Conservation (phyloP, 2,113 vertebrate species). For the Hypanus sabinus region DNA sequence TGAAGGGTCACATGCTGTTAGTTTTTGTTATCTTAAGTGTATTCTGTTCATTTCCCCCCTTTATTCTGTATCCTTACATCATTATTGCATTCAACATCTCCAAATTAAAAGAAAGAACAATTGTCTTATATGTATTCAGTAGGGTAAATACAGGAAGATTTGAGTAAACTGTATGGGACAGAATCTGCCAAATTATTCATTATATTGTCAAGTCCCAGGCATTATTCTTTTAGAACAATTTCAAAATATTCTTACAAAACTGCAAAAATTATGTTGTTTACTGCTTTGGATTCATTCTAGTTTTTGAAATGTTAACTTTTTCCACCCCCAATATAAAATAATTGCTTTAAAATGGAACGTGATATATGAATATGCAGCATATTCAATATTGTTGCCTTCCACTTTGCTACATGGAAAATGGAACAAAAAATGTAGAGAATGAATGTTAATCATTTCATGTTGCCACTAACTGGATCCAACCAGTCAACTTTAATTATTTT, state of each 20-base stretch:
- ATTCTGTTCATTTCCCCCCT: neutral
- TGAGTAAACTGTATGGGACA: neutral
- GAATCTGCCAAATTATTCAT: neutral
- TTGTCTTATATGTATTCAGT: neutral
- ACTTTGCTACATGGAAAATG: neutral
- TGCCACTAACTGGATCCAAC: neutral
- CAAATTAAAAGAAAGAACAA: neutral
- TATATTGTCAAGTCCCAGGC: neutral
- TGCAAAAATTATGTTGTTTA: neutral
- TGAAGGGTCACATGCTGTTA: no score
- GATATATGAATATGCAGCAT: neutral
- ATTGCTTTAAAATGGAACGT: neutral
- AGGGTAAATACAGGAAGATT: neutral
- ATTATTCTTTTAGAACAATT: slow-evolving; percentile 10
- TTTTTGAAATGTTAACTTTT: neutral
- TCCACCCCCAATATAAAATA: neutral
- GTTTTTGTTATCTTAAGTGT: no score
- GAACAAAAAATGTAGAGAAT: neutral
- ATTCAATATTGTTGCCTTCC: neutral
- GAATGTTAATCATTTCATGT: neutral
- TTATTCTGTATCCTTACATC: neutral
- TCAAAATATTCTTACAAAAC: neutral
- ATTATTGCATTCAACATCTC: neutral
- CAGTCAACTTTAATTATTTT: neutral
- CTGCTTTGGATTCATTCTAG: neutral